phyloP scores from a whole-genome alignment of 1,140 invertebrate species.

The Brachystomella parvula region DNA sequence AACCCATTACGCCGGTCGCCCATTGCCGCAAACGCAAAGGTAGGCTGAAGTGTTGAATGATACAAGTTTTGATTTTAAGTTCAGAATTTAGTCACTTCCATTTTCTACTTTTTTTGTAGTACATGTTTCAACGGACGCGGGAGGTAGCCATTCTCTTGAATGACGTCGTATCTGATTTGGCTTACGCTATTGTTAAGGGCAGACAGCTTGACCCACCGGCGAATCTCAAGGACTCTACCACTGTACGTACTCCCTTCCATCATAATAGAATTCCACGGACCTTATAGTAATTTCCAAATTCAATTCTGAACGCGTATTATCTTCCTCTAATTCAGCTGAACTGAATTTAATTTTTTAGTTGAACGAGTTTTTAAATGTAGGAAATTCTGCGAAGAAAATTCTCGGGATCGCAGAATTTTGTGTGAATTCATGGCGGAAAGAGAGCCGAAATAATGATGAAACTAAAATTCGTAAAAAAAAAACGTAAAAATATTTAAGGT shows the following conservation, averaged over 20 bases:
- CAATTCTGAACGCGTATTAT: too few species aligned
- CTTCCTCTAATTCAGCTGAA: too few species aligned
- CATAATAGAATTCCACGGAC: too few species aligned
- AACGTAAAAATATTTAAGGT: background rate
- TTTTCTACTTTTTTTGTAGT: conserved; percentile 37
- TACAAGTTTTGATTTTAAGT: background rate
- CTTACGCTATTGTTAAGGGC: background rate
- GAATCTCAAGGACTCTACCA: conserved; percentile 19
- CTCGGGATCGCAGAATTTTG: too few species aligned
- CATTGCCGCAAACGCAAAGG: background rate
- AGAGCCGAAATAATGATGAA: too few species aligned
- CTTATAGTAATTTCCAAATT: too few species aligned
- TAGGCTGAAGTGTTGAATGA: background rate
- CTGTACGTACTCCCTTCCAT: conserved; percentile 5
- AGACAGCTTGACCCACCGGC: conserved; percentile 9
- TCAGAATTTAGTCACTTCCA: background rate
- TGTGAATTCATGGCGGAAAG: too few species aligned
- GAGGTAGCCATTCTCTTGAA: conserved; percentile 42
- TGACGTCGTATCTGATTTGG: conserved; percentile 12
- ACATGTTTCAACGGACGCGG: conserved; percentile 52
- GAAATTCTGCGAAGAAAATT: too few species aligned
- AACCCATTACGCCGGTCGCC: too few species aligned
- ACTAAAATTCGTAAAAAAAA: too few species aligned
- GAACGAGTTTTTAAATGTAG: too few species aligned
- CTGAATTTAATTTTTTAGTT: too few species aligned